phyloP scores from a whole-genome alignment of 1,140 invertebrate species.

The Pogonognathellus flavescens region DNA sequence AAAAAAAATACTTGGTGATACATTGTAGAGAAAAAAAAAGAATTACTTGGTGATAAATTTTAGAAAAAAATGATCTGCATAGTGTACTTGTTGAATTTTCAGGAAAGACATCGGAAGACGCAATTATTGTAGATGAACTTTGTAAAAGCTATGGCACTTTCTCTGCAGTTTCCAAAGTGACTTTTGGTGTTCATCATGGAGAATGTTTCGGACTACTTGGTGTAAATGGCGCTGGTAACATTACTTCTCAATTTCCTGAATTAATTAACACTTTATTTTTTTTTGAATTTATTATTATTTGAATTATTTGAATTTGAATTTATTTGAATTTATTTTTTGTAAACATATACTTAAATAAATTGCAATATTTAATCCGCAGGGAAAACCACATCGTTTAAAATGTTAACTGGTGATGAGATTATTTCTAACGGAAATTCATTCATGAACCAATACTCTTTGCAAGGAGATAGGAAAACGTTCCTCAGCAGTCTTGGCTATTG shows the following conservation, averaged over 20 bases:
- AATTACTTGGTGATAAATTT: too few species aligned
- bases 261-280: too few species aligned
- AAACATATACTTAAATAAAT: too few species aligned
- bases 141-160: conserved; percentile 53
- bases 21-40: too few species aligned
- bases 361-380: too few species aligned
- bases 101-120: conserved; percentile 29
- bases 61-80: too few species aligned
- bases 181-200: conserved; percentile 70
- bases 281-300: too few species aligned
- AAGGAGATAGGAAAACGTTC: conserved; percentile 69
- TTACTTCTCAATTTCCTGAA: too few species aligned
- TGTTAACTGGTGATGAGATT: conserved; percentile 73
- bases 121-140: conserved; percentile 46
- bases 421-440: conserved; percentile 74
- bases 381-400: conserved; percentile 71
- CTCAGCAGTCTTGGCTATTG: conserved; percentile 71
- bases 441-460: conserved; percentile 70
- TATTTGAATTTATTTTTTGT: too few species aligned
- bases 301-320: too few species aligned
- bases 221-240: conserved; percentile 69
- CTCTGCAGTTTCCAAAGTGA: conserved; percentile 66
- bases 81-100: too few species aligned
- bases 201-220: conserved; percentile 93
- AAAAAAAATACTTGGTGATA: too few species aligned